These are phyloP conservation scores for Caenorhabditis remanei DNA, from an alignment of 1,140 invertebrate species.

Conservation along the genomic window DNA sequence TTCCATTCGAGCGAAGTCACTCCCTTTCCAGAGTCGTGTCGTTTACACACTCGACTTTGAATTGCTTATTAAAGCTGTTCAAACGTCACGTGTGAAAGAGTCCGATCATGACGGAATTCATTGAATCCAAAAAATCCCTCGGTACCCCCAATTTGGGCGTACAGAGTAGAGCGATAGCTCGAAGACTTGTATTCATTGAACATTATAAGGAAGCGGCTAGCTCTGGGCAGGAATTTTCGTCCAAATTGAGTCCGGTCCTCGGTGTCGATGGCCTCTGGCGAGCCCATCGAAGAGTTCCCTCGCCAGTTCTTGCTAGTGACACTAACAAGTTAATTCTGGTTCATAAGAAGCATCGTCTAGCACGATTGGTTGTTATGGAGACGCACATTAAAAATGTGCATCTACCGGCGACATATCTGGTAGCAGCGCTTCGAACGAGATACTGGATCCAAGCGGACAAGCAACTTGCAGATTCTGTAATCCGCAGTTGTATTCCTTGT, in stretches of 20 bases:
- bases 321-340: background rate
- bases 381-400: background rate
- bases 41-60: too few species aligned
- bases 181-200: background rate
- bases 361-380: background rate
- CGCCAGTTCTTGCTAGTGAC: background rate
- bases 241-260: background rate
- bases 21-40: too few species aligned
- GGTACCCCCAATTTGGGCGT: too few species aligned
- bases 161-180: too few species aligned
- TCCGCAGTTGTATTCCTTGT: background rate
- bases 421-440: background rate
- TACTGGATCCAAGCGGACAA: background rate
- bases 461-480: background rate
- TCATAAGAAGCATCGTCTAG: background rate
- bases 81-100: too few species aligned
- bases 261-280: background rate
- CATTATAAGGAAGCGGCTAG: background rate
- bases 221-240: background rate
- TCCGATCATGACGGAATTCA: too few species aligned
- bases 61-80: too few species aligned
- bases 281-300: background rate
- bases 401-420: background rate
- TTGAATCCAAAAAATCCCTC: background rate
- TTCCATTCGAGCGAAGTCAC: too few species aligned